Conservation (phyloP, 2,888 invertebrate genomes). For the Rhabditoides inermis region DNA sequence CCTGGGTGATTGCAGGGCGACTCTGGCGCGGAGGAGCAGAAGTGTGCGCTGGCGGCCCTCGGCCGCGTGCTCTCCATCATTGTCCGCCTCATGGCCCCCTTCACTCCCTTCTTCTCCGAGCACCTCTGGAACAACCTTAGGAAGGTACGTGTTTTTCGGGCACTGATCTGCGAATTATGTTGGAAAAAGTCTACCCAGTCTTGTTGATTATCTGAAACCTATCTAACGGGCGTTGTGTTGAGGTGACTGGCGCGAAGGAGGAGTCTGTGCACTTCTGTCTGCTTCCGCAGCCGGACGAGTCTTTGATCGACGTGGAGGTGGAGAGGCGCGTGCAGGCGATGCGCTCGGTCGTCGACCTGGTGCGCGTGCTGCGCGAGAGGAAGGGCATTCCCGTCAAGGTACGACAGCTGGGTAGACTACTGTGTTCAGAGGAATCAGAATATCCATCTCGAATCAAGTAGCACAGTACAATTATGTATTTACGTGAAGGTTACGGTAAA, state of each 20-base stretch:
- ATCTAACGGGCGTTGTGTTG: no score
- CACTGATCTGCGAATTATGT: conserved; percentile 48
- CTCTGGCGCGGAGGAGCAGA: conserved; percentile 70
- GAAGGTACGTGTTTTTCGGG: conserved; percentile 14
- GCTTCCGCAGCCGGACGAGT: conserved; percentile 66
- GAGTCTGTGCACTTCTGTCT: conserved; percentile 82
- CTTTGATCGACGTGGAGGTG: conserved; percentile 71
- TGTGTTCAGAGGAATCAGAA: no score
- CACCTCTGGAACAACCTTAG: conserved; percentile 82
- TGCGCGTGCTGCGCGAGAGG: conserved; percentile 81
- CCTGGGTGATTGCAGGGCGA: no score
- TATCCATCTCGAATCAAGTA: background rate
- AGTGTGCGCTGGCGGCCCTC: conserved; percentile 75
- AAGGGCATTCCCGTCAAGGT: conserved; percentile 83
- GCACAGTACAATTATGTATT: background rate
- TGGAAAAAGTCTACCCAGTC: background rate
- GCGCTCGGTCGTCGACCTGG: conserved; percentile 89
- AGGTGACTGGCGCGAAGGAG: conserved; percentile 30
- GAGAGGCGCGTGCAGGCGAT: conserved; percentile 79
- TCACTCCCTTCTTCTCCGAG: conserved; percentile 91
- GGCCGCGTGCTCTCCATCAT: conserved; percentile 80
- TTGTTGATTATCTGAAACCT: background rate
- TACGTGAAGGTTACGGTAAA: background rate
- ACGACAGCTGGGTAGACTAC: no score
- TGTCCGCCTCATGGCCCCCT: conserved; percentile 87